A percentile compares a stretch with the other conserved stretches of the same genome.
phyloP scores from a whole-genome alignment of 1,140 invertebrate species.

The Drosophila micromelanica region DNA sequence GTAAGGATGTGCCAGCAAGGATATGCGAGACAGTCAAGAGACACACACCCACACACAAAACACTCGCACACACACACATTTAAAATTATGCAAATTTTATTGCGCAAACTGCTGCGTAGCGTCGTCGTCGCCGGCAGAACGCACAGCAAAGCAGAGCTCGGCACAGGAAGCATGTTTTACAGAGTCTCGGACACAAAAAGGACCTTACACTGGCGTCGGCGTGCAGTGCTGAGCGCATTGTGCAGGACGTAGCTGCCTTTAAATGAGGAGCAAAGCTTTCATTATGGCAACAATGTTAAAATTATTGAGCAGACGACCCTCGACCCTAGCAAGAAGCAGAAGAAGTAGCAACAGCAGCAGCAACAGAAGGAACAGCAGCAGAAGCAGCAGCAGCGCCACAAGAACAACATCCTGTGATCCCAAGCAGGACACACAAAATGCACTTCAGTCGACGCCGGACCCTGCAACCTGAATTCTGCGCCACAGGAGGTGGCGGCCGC shows the following conservation, averaged over 20 bases:
- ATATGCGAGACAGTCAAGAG: constrained; percentile 79
- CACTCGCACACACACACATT: constrained; percentile 60
- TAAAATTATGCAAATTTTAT: constrained; percentile 84
- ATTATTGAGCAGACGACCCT: constrained; percentile 74
- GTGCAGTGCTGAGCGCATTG: constrained; percentile 31
- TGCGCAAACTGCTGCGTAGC: constrained; percentile 81
- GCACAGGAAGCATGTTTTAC: constrained; percentile 70
- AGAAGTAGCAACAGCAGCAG: constrained; percentile 1
- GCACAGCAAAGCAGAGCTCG: constrained; percentile 1
- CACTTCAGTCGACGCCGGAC: constrained; percentile 42
- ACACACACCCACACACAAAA: constrained; percentile 49
- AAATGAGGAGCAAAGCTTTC: constrained; percentile 84
- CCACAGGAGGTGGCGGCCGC: not conserved
- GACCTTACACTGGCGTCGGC: constrained; percentile 57
- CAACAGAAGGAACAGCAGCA: not conserved
- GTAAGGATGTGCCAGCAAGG: constrained; percentile 71
- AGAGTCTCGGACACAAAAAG: constrained; percentile 59
- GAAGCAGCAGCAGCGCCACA: not conserved
- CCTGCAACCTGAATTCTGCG: not conserved
- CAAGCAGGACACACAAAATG: constrained; percentile 52
- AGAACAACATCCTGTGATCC: constrained; percentile 20
- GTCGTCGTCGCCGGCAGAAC: constrained; percentile 40
- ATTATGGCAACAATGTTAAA: constrained; percentile 84
- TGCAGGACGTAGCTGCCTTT: constrained; percentile 55
- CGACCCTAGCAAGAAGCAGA: constrained; percentile 22